Percentiles rank a stretch among this genome's conserved stretches.
These are phyloP conservation scores for Rapana venosa DNA, from an alignment of 2,888 invertebrate species.

Conservation along the genomic window DNA sequence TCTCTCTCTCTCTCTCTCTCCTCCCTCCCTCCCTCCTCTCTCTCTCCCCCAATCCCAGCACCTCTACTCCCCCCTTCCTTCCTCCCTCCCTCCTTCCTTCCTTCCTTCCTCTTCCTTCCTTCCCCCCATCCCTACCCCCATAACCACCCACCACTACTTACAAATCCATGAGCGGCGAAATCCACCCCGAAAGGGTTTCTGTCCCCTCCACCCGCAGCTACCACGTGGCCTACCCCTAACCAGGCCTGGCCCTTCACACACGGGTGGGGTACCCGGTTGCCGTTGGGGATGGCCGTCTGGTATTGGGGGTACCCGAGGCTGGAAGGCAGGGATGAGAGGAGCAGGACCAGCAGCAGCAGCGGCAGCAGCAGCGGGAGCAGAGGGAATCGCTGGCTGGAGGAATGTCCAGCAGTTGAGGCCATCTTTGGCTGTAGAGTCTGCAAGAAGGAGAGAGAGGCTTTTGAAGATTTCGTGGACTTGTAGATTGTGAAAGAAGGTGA, in stretches of 20 bases:
- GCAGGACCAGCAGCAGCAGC: background rate
- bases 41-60: background rate
- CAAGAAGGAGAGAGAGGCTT: background rate
- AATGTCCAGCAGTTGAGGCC: background rate
- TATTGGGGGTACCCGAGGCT: slow-evolving; percentile 14
- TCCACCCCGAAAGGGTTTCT: slow-evolving; percentile 61
- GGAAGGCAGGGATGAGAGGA: background rate
- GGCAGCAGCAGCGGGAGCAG: background rate
- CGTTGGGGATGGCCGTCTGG: slow-evolving; percentile 57
- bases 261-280: slow-evolving; percentile 57
- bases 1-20: background rate
- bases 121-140: background rate
- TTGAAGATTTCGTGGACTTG: too few relatives aligned
- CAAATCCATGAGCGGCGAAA: slow-evolving; percentile 53
- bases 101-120: background rate
- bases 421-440: background rate
- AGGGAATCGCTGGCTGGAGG: background rate
- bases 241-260: slow-evolving; percentile 54
- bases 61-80: background rate
- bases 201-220: slow-evolving; percentile 53
- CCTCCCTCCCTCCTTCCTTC: too few relatives aligned
- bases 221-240: slow-evolving; percentile 59
- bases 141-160: slow-evolving; percentile 30
- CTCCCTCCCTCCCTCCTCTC: background rate
- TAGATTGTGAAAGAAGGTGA: too few relatives aligned